Conservation (phyloP, 2,888 invertebrate species). For the Congeria kusceri region DNA sequence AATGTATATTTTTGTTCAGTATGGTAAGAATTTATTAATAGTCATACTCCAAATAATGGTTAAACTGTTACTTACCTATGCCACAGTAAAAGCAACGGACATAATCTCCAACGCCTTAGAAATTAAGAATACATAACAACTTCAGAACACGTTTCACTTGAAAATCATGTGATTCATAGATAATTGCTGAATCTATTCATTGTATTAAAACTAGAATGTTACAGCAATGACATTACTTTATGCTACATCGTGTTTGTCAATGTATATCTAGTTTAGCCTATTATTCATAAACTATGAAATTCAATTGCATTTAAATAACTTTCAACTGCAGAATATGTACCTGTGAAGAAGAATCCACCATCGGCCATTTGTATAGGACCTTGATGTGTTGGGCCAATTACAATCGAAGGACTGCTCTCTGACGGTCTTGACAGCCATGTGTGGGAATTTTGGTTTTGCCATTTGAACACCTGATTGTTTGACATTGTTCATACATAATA, state of each 20-base stretch:
- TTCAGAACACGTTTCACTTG: too few relatives aligned
- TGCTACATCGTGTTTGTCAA: too few relatives aligned
- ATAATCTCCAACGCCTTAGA: constrained; percentile 69
- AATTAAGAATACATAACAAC: too few relatives aligned
- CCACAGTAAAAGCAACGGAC: constrained; percentile 97
- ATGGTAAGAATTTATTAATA: too few relatives aligned
- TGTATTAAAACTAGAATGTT: too few relatives aligned
- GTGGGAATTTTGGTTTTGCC: constrained; percentile 61
- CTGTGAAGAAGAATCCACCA: constrained; percentile 96
- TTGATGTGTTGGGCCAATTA: constrained; percentile 92
- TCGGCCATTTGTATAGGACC: constrained; percentile 92
- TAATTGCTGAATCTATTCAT: too few relatives aligned
- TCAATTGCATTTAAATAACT: not conserved
- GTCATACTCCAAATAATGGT: too few relatives aligned
- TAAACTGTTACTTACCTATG: constrained; percentile 88
- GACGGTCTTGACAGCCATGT: constrained; percentile 54
- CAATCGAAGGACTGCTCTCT: constrained; percentile 59
- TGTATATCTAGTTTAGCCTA: too few relatives aligned
- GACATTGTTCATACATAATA: too few relatives aligned
- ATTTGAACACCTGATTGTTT: constrained; percentile 22
- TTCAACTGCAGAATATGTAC: constrained; percentile 81
- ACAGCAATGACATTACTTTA: too few relatives aligned
- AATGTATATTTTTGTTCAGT: too few relatives aligned
- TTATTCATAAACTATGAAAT: not conserved
- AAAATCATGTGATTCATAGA: too few relatives aligned